Evolutionary conservation across 2,888 invertebrate species (phyloP).

Genomic region (Pantelozetes paolii): DNA sequence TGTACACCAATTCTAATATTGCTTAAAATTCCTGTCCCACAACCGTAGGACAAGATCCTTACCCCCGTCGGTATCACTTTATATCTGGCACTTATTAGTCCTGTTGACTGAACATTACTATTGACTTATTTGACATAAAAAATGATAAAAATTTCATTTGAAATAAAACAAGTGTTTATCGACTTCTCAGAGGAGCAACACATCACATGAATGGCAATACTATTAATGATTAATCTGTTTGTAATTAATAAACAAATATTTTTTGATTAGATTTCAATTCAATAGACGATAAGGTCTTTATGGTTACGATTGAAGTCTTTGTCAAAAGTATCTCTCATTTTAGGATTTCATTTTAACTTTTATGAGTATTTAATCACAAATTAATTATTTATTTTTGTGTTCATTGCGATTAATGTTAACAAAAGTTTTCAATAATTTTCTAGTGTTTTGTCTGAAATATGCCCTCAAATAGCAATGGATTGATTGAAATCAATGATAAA

Average conservation of each 20-base stretch:
- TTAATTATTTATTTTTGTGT: neutral
- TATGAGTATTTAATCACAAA: neutral
- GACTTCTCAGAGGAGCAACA: neutral
- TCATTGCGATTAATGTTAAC: too few relatives aligned
- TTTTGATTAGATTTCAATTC: neutral
- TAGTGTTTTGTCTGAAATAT: neutral
- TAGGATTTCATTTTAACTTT: neutral
- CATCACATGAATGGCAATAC: neutral
- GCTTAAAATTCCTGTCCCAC: too few relatives aligned
- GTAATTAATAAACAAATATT: constrained; percentile 8
- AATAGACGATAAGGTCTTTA: constrained; percentile 2
- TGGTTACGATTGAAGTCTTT: too few relatives aligned
- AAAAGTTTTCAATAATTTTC: too few relatives aligned
- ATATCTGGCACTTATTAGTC: too few relatives aligned
- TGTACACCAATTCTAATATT: too few relatives aligned
- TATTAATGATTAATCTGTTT: neutral
- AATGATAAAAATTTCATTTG: neutral
- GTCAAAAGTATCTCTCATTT: too few relatives aligned
- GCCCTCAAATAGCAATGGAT: neutral
- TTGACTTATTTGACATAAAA: too few relatives aligned
- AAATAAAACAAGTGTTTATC: constrained; percentile 14
- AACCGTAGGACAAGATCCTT: too few relatives aligned
- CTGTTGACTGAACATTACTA: too few relatives aligned
- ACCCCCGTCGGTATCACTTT: too few relatives aligned
- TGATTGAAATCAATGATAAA: neutral